phyloP scores from a whole-genome alignment of 2,888 invertebrate species.

The Cerastis rubricosa region DNA sequence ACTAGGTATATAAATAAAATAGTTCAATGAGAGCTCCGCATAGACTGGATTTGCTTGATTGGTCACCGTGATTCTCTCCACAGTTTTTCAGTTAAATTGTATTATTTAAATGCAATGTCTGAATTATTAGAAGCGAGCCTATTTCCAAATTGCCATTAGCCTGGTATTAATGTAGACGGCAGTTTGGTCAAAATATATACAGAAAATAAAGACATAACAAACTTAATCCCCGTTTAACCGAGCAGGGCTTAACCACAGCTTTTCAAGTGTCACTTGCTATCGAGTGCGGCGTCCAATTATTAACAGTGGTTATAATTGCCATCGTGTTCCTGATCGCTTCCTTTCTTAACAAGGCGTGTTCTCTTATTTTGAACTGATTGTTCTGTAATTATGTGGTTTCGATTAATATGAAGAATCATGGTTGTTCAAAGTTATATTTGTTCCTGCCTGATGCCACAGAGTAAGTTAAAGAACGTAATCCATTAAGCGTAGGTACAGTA shows the following conservation, averaged over 20 bases:
- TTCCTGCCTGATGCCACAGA: too few species aligned
- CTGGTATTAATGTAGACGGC: neutral
- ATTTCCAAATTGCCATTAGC: neutral
- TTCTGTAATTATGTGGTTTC: neutral
- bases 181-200: neutral
- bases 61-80: too few species aligned
- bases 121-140: neutral
- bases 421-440: neutral
- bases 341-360: slow-evolving; percentile 10
- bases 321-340: slow-evolving; percentile 69
- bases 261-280: slow-evolving; percentile 65
- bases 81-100: too few species aligned
- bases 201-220: slow-evolving; percentile 20
- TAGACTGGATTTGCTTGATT: too few species aligned
- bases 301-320: slow-evolving; percentile 70
- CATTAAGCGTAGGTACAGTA: too few species aligned
- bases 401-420: neutral
- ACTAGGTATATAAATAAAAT: too few species aligned
- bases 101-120: too few species aligned
- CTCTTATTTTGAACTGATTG: neutral
- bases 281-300: slow-evolving; percentile 65
- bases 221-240: slow-evolving; percentile 18
- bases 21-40: too few species aligned
- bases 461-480: too few species aligned
- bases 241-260: slow-evolving; percentile 58